Evolutionary conservation across 2,888 invertebrate genomes (phyloP), one percentile per base, ranked within the genome.

Genomic region (Aleiodes alternator): DNA sequence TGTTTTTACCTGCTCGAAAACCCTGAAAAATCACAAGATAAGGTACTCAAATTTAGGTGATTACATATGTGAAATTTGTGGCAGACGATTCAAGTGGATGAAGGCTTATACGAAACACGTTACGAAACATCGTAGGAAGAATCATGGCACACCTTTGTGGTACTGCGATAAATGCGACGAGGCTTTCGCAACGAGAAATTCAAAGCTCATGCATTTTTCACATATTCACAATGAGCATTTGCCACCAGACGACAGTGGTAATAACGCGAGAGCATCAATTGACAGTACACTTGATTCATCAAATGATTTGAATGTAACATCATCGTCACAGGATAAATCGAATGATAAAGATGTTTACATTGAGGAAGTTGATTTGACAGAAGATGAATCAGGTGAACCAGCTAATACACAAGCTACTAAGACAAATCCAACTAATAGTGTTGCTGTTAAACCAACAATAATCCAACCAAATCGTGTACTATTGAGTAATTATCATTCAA

Each of bases 61-160:
- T 7, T 66, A 80, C 16, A 12, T 57, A 8, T 81, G 82, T 34
- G 61, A 81, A 4, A 6, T 76, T n/a, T 82, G 82, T 57, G 75
- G 73, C 3, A 69, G 80, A 34, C 78, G 68, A 70, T 83, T 80
- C 43, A 57, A 57, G 8, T 70, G 53, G 48, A 29, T 53, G 3
- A 64, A n/a, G 48, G 38, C 69, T 0, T 76, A 64, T 50, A 56
- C 57, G 23, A 55, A 73, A 1, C 81, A 84, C 56, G n/a, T 51
- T 12, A 6, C 12, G 16, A 79, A 79, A 70, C 82, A 84, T 59
- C 12, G 43, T 23, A 50, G 72, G 8, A 23, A 9, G 8, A 31
- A 23, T 6, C 0, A 6, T 6, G 34, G 34, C 3, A 34, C 34
- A 23, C 2, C 81, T 79, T 23, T 31, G 43, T 6, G 34, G 73